phyloP scores from a whole-genome alignment of 2,888 invertebrate species.

The Caenorhabditis angaria region DNA sequence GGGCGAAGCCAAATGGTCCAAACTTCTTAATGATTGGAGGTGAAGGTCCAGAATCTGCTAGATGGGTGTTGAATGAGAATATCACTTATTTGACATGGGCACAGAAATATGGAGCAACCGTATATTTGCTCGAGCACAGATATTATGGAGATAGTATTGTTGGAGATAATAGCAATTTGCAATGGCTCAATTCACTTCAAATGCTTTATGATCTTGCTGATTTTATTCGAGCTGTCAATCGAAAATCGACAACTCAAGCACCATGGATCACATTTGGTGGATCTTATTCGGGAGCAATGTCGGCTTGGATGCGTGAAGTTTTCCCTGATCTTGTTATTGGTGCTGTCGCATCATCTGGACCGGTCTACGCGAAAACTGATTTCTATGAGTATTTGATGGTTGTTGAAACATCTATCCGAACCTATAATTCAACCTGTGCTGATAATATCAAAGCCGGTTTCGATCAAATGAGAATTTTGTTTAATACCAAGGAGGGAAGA shows the following conservation, averaged over 20 bases:
- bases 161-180: conserved; percentile 77
- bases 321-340: conserved; percentile 86
- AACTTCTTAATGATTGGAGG: conserved; percentile 93
- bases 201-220: conserved; percentile 83
- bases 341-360: conserved; percentile 88
- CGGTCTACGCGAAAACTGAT: conserved; percentile 80
- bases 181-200: conserved; percentile 79
- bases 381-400: conserved; percentile 49
- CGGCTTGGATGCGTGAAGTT: conserved; percentile 77
- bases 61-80: conserved; percentile 48
- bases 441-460: conserved; percentile 41
- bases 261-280: conserved; percentile 95
- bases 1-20: conserved; percentile 81
- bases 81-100: conserved; percentile 45
- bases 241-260: conserved; percentile 57
- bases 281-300: conserved; percentile 75
- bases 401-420: conserved; percentile 42
- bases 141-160: conserved; percentile 88
- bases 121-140: conserved; percentile 89
- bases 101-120: conserved; percentile 79
- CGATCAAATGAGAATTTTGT: conserved; percentile 28
- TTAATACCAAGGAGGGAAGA: conserved; percentile 34
- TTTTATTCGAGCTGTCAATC: conserved; percentile 82
- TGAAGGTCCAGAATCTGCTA: conserved; percentile 77
- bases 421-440: conserved; percentile 35